A percentile compares a stretch with the other conserved stretches of the same genome.
Conservation (phyloP, 2,888 invertebrate genomes). For the Aromia moschata region DNA sequence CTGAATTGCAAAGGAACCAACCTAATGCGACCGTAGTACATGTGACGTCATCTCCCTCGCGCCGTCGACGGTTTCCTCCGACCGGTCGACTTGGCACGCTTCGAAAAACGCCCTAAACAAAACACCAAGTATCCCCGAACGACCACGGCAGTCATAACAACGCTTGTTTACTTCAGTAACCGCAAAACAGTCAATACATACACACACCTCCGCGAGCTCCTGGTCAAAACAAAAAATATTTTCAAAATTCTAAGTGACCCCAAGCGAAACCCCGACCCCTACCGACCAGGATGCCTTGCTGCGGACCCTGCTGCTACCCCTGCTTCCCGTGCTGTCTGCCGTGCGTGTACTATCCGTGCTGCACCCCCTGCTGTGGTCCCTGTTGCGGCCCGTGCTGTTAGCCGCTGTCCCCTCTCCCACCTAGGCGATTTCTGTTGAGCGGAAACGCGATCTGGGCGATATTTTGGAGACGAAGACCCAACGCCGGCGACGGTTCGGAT, state of each 20-base stretch:
- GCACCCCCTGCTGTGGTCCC: background rate
- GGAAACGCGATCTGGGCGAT: background rate
- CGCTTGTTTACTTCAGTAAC: conserved; percentile 1
- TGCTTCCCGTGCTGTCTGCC: background rate
- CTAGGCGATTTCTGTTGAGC: background rate
- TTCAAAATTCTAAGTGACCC: conserved; percentile 2
- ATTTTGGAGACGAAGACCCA: background rate
- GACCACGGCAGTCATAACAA: background rate
- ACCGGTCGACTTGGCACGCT: no score
- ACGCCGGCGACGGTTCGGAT: background rate
- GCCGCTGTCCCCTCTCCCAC: background rate
- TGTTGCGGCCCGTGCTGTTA: conserved; percentile 1
- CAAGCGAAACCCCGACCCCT: background rate
- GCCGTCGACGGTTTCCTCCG: no score
- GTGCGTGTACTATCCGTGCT: background rate
- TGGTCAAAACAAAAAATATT: background rate
- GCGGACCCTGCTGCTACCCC: conserved; percentile 1
- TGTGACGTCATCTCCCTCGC: no score
- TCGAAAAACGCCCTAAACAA: no score
- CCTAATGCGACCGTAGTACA: no score
- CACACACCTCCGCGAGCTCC: background rate
- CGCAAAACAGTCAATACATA: background rate
- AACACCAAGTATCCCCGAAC: no score
- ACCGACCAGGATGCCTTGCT: background rate
- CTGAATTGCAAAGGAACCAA: no score